phyloP scores from a whole-genome alignment of 2,113 vertebrate species.

The Pampusana beccarii region DNA sequence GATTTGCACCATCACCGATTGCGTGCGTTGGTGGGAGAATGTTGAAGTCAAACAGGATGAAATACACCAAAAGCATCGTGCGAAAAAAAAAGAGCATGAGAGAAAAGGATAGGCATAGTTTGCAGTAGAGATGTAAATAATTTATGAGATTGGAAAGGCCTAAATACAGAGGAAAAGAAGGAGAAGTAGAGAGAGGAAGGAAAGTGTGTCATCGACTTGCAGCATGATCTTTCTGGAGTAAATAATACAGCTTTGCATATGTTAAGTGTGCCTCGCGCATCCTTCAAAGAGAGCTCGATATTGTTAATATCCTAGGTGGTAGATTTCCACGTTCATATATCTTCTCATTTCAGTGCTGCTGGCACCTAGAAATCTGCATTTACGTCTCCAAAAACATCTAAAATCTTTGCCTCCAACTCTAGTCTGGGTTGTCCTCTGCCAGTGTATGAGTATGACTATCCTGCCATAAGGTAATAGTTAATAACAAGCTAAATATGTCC shows the following conservation, averaged over 20 bases:
- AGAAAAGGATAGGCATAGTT: background rate
- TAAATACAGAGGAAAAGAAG: background rate
- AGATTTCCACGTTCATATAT: background rate
- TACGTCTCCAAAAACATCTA: background rate
- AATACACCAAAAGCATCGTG: background rate
- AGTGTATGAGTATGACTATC: background rate
- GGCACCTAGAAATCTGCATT: background rate
- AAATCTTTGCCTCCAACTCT: background rate
- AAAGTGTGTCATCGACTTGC: background rate
- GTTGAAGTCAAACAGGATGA: background rate
- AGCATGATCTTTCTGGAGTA: background rate
- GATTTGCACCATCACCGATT: background rate
- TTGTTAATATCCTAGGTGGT: background rate
- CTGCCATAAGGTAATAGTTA: background rate
- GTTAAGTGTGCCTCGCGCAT: fast-evolving
- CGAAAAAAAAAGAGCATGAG: background rate
- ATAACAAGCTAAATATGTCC: background rate
- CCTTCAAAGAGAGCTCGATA: background rate
- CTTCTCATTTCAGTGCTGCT: background rate
- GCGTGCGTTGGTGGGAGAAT: background rate
- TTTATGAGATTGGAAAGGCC: background rate
- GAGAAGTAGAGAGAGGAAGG: slow-evolving; percentile 20
- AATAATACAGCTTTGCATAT: background rate
- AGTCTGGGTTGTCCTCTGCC: background rate
- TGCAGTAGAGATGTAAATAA: background rate